Percentiles rank a stretch among this genome's conserved stretches.
phyloP scores from a whole-genome alignment of 2,888 invertebrate species.

The Nomada lathburiana region DNA sequence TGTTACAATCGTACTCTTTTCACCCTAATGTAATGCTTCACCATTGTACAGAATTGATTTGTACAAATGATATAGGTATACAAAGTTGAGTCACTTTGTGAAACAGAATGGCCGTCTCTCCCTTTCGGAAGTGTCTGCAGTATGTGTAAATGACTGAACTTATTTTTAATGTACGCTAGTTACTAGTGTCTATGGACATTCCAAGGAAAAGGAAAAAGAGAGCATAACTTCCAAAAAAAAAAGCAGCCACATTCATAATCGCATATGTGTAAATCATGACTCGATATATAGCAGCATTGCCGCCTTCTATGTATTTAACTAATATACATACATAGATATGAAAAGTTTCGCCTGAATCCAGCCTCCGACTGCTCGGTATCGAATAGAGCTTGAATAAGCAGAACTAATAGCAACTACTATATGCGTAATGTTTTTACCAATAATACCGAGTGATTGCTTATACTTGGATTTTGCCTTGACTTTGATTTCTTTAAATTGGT shows the following conservation, averaged over 20 bases:
- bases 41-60: slow-evolving; percentile 63
- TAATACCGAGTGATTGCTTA: slow-evolving; percentile 29
- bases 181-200: slow-evolving; percentile 76
- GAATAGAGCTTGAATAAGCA: slow-evolving; percentile 62
- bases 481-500: slow-evolving; percentile 22
- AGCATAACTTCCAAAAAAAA: slow-evolving; percentile 62
- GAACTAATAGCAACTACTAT: slow-evolving; percentile 31
- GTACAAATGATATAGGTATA: slow-evolving; percentile 55
- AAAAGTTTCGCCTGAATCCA: slow-evolving; percentile 54
- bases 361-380: slow-evolving; percentile 62
- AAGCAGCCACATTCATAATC: slow-evolving; percentile 64
- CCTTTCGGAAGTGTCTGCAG: slow-evolving; percentile 76
- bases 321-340: slow-evolving; percentile 53
- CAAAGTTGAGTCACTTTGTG: slow-evolving; percentile 56
- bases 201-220: slow-evolving; percentile 64
- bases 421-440: slow-evolving; percentile 59
- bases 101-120: slow-evolving; percentile 71
- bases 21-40: slow-evolving; percentile 47
- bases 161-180: slow-evolving; percentile 78
- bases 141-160: slow-evolving; percentile 77
- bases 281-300: slow-evolving; percentile 70
- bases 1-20: slow-evolving; percentile 30
- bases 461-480: slow-evolving; percentile 37
- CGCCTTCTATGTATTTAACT: slow-evolving; percentile 70
- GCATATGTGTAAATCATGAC: slow-evolving; percentile 67